Conservation (phyloP, 2,797 vertebrate genomes). For the Mus caroli region DNA sequence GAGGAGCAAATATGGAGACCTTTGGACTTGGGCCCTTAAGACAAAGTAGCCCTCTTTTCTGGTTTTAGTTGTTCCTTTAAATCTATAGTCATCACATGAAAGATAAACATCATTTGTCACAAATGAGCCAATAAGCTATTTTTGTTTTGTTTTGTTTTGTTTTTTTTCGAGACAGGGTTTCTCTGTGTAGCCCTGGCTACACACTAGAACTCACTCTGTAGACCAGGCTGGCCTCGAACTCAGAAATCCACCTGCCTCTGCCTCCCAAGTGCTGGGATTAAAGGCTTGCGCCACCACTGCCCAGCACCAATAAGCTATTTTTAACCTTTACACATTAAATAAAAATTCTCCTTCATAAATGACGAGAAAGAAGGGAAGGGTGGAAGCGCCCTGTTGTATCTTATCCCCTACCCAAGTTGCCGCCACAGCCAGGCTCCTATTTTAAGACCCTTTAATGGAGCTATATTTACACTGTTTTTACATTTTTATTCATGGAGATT, state of each 20-base stretch:
- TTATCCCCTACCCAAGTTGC: background rate
- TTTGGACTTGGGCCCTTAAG: background rate
- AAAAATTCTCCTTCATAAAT: background rate
- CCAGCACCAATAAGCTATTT: background rate
- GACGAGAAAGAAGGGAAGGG: background rate
- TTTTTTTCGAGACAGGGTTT: too few species aligned
- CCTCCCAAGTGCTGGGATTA: too few species aligned
- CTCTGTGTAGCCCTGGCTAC: too few species aligned
- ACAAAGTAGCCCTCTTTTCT: background rate
- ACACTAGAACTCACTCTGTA: too few species aligned
- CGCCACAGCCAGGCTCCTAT: slow-evolving; percentile 19
- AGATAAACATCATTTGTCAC: background rate
- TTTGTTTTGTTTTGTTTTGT: background rate
- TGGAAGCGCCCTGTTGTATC: background rate
- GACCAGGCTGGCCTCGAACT: too few species aligned
- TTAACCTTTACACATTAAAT: background rate
- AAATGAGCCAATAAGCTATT: slow-evolving; percentile 18
- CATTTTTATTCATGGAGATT: slow-evolving; percentile 59
- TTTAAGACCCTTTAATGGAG: slow-evolving; percentile 63
- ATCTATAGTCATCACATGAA: background rate
- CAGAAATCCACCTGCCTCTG: too few species aligned
- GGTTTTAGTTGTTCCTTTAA: slow-evolving; percentile 8
- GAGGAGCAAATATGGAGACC: background rate
- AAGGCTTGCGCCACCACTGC: too few species aligned
- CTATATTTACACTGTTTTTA: slow-evolving; percentile 64